Evolutionary conservation across 2,113 vertebrate species (phyloP), one percentile per base, ranked within the genome.

Genomic region (Pachycephala philippinensis): DNA sequence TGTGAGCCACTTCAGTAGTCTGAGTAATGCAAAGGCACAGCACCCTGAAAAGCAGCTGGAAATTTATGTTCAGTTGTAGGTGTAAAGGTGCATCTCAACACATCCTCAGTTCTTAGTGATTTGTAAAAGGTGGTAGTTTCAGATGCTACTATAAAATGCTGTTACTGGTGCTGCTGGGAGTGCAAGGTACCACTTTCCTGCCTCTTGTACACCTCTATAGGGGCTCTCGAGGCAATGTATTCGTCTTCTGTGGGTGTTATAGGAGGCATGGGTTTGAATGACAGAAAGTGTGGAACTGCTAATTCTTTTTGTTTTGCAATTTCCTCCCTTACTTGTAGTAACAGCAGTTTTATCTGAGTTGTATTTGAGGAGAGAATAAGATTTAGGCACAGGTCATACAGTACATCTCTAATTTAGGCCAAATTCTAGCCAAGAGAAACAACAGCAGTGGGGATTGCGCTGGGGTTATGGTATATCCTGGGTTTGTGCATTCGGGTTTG

Each of bases 11-110:
- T 95, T 91, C 88, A 57, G 86, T 69, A 69, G 61, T 52, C 91
- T 86, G 68, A 93, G 78, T 65, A 54, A 89, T 33, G 56, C 57
- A 77, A 79, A 72, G 52, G 81, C 61, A 91, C 49, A 86, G 71
- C 85, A 79, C 45, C 31, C 77, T 72, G 75, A 61, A 91, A 88
- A 85, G 57, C 87, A 86, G 33, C 70, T 78, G 66, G 64, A 56
- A 91, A 69, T 66, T 37, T 83, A 33, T 90, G 69, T 54, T 68
- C 61, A 68, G 7, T 60, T 78, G 74, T 77, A 39, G 47, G 70
- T 53, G 33, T 71, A 64, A 84, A 75, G 56, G 90, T 92, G 69
- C 26, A 21, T 69, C 75, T 70, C 54, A 24, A 35, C 56, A 35
- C 40, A 33, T 60, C 37, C 8, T 3, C 49, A 27, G 59, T 61